phyloP scores from a whole-genome alignment of 2,797 vertebrate genomes.

The Leuciscus waleckii region DNA sequence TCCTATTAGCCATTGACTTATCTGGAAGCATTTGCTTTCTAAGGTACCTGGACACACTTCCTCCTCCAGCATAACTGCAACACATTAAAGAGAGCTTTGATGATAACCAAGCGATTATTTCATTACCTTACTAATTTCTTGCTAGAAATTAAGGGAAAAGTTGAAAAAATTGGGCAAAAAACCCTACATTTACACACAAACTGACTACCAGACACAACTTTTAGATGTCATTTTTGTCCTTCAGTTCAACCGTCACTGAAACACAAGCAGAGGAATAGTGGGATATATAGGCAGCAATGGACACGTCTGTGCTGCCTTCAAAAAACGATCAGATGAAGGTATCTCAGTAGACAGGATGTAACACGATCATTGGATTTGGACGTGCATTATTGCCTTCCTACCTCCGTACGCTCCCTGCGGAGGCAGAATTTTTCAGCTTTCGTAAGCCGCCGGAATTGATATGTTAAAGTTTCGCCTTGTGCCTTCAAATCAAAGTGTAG shows the following conservation, averaged over 20 bases:
- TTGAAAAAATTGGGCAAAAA: neutral
- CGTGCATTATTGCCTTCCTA: conserved; percentile 11
- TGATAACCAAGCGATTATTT: neutral
- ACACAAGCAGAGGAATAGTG: neutral
- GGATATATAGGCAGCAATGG: neutral
- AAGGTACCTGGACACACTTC: neutral
- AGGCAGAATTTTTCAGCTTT: neutral
- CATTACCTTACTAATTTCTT: neutral
- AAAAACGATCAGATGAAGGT: conserved; percentile 5
- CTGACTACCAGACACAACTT: neutral
- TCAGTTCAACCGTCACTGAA: neutral
- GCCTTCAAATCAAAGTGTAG: neutral
- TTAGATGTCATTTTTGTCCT: neutral
- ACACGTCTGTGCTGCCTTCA: neutral
- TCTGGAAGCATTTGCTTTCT: neutral
- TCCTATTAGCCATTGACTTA: neutral
- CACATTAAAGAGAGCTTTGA: neutral
- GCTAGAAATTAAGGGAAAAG: neutral
- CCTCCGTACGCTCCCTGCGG: neutral
- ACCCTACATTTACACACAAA: neutral
- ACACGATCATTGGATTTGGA: neutral
- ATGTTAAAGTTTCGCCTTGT: neutral
- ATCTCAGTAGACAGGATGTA: neutral
- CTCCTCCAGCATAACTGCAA: neutral
- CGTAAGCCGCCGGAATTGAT: neutral